Evolutionary conservation across 2,797 vertebrate species (phyloP).

Genomic region (Buceros bicornis): DNA sequence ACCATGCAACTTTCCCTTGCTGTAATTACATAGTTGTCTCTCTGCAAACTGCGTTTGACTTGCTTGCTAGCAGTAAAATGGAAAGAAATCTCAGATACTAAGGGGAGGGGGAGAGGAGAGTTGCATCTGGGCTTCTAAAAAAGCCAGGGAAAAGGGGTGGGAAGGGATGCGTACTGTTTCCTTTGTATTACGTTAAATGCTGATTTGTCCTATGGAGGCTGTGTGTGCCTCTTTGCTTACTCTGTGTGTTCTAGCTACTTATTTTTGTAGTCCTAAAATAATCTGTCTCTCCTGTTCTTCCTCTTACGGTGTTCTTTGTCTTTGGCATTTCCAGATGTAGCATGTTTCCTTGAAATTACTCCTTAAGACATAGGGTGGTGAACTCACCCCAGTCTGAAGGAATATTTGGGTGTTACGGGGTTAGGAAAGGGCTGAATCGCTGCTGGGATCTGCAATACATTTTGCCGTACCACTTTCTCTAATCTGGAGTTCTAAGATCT

Average conservation of each 20-base stretch:
- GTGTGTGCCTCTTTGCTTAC: background rate
- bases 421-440: background rate
- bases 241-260: background rate
- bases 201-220: background rate
- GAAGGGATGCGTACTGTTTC: background rate
- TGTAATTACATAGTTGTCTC: background rate
- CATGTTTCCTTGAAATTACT: background rate
- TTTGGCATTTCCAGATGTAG: background rate
- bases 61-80: background rate
- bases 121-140: background rate
- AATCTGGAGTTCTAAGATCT: background rate
- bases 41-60: background rate
- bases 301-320: background rate
- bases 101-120: background rate
- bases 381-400: background rate
- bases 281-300: background rate
- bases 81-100: background rate
- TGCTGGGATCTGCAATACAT: background rate
- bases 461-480: background rate
- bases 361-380: background rate
- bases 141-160: too few relatives aligned
- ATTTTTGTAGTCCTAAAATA: background rate
- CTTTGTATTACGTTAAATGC: background rate
- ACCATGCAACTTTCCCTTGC: conserved; percentile 21
- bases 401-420: background rate